Conservation (phyloP, 2,113 vertebrate species). For the Periophthalmodon schlosseri region DNA sequence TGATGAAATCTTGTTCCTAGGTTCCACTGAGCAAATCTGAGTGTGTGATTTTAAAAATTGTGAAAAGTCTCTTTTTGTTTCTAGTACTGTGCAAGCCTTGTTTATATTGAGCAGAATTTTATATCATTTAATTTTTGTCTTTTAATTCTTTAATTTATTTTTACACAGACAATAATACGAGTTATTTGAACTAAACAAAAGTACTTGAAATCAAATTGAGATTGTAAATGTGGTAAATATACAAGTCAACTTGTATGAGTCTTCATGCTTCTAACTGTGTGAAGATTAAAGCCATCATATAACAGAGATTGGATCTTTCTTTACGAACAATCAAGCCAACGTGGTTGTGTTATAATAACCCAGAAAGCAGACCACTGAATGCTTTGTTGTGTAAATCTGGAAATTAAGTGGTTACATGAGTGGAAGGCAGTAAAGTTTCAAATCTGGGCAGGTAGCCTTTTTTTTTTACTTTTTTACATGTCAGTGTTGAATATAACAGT, state of each 20-base stretch:
- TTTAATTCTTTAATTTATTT: conserved; percentile 55
- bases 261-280: not conserved
- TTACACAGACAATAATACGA: conserved; percentile 28
- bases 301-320: not conserved
- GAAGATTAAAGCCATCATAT: not conserved
- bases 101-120: conserved; percentile 36
- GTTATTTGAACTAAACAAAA: conserved; percentile 14
- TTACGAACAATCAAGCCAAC: not conserved
- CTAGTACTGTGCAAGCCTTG: conserved; percentile 16
- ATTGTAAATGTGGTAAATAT: conserved; percentile 37
- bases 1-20: conserved; percentile 20
- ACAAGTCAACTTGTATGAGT: conserved; percentile 12
- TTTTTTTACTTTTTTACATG: too few species aligned
- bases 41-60: conserved; percentile 23
- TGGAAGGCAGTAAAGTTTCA: too few species aligned
- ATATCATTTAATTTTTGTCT: conserved; percentile 26
- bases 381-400: not conserved
- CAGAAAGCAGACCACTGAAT: not conserved
- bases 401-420: too few species aligned
- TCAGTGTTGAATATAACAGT: too few species aligned
- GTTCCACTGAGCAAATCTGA: conserved; percentile 30
- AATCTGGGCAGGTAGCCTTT: too few species aligned
- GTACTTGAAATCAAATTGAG: conserved; percentile 37
- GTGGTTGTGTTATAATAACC: not conserved
- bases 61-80: conserved; percentile 16